These are phyloP conservation scores for Scrobipalpa atriplicella DNA, from an alignment of 2,888 invertebrate species.

Conservation along the genomic window DNA sequence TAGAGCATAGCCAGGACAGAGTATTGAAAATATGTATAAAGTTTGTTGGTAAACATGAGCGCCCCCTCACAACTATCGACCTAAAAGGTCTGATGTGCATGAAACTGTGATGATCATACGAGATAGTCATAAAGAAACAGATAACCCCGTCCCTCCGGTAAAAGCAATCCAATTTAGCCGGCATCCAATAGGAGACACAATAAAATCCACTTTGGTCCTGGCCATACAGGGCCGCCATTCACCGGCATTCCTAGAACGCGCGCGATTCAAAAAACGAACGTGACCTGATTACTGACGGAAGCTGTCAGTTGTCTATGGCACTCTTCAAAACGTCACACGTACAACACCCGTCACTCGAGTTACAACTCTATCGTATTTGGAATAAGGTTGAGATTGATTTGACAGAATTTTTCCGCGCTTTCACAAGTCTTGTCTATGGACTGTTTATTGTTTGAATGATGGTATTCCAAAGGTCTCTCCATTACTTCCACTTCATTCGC, in stretches of 20 bases:
- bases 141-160: conserved; percentile 1
- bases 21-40: neutral
- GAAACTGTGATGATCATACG: neutral
- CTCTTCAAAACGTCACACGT: conserved; percentile 62
- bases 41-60: neutral
- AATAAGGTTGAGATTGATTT: conserved; percentile 47
- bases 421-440: conserved; percentile 53
- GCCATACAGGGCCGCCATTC: conserved; percentile 37
- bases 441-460: conserved; percentile 65
- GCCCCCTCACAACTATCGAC: neutral
- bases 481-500: conserved; percentile 45
- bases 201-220: conserved; percentile 52
- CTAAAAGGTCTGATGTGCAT: neutral
- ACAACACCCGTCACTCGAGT: conserved; percentile 39
- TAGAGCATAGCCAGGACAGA: neutral
- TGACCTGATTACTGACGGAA: conserved; percentile 80
- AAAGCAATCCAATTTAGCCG: conserved; percentile 22
- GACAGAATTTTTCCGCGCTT: conserved; percentile 41
- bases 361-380: conserved; percentile 46
- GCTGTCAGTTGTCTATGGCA: conserved; percentile 67
- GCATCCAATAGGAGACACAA: conserved; percentile 37
- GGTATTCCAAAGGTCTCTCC: conserved; percentile 49
- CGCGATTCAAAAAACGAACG: conserved; percentile 78
- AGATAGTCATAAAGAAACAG: conserved; percentile 12
- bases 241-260: conserved; percentile 37